Percentiles rank a stretch among this genome's conserved stretches.
Evolutionary conservation across 1,140 invertebrate genomes (phyloP).

Genomic region (Leptopilina clavipes): DNA sequence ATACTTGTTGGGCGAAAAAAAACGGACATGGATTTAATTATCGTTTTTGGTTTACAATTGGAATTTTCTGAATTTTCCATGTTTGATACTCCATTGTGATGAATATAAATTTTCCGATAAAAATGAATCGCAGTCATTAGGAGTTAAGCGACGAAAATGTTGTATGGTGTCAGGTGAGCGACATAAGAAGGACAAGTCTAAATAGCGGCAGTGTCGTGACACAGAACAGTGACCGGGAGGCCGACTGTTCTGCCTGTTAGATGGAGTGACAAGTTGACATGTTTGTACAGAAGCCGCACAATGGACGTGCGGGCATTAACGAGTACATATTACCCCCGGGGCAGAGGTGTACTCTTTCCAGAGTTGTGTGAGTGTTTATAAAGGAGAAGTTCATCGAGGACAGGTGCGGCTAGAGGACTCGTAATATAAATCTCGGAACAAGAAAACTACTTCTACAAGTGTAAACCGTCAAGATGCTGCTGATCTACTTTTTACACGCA

Average conservation of each 20-base stretch:
- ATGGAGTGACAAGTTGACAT: slow-evolving; percentile 69
- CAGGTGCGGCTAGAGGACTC: slow-evolving; percentile 53
- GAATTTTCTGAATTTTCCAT: too few relatives aligned
- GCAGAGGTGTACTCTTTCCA: slow-evolving; percentile 44
- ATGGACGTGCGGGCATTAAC: slow-evolving; percentile 57
- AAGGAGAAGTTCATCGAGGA: slow-evolving; percentile 56
- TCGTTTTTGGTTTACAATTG: too few relatives aligned
- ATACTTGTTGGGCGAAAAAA: slow-evolving; percentile 42
- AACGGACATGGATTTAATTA: too few relatives aligned
- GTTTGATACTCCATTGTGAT: too few relatives aligned
- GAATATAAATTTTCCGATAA: too few relatives aligned
- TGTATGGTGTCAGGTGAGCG: slow-evolving; percentile 58
- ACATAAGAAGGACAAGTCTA: slow-evolving; percentile 67
- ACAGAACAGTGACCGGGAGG: slow-evolving; percentile 60
- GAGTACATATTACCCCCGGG: slow-evolving; percentile 53
- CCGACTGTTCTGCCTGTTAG: slow-evolving; percentile 55
- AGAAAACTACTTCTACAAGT: slow-evolving; percentile 38
- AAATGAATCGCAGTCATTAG: slow-evolving; percentile 34
- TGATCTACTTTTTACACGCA: not conserved
- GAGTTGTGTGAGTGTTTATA: slow-evolving; percentile 38
- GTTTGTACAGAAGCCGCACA: slow-evolving; percentile 68
- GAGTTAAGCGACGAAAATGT: slow-evolving; percentile 51
- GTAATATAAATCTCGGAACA: slow-evolving; percentile 21
- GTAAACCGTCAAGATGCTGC: slow-evolving; percentile 7
- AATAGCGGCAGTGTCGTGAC: slow-evolving; percentile 64